Percentiles rank a stretch among this genome's conserved stretches.
phyloP scores from a whole-genome alignment of 2,888 invertebrate genomes.

The Drosophila histrio region DNA sequence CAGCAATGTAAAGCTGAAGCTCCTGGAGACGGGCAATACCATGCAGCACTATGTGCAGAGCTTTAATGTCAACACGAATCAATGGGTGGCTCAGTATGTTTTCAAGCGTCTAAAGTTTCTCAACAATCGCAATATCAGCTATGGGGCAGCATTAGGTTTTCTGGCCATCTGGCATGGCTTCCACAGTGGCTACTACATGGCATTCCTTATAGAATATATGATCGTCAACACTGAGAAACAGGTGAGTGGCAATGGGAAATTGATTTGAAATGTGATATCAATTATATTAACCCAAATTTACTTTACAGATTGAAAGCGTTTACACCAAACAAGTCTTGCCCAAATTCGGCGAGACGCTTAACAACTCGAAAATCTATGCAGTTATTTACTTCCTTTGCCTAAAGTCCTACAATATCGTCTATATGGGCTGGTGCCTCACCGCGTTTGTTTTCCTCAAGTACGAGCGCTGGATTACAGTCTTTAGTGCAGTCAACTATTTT shows the following conservation, averaged over 20 bases:
- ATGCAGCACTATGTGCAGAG: constrained; percentile 95
- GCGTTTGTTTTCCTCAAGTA: constrained; percentile 90
- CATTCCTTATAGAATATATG: constrained; percentile 95
- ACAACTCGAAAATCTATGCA: constrained; percentile 68
- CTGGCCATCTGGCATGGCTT: constrained; percentile 98
- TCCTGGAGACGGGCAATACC: constrained; percentile 92
- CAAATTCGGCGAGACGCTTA: constrained; percentile 66
- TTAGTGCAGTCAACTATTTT: constrained; percentile 87
- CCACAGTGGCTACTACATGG: constrained; percentile 96
- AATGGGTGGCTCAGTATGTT: constrained; percentile 96
- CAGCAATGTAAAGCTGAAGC: constrained; percentile 92
- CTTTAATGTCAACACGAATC: constrained; percentile 98
- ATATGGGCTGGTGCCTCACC: constrained; percentile 92
- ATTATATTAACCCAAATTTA: not conserved
- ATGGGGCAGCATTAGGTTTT: constrained; percentile 92
- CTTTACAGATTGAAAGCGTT: constrained; percentile 64
- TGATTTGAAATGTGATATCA: too few relatives aligned
- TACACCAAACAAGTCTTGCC: constrained; percentile 70
- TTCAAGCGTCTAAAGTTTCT: constrained; percentile 97
- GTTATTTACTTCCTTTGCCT: constrained; percentile 86
- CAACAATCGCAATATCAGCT: constrained; percentile 92
- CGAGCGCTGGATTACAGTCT: constrained; percentile 88
- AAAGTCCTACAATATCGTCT: constrained; percentile 90
- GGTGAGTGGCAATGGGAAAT: constrained; percentile 85
- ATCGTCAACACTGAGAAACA: constrained; percentile 94